Base-by-base conservation (phyloP, 1,140 invertebrate species). In the Eumaeus atala region DNA sequence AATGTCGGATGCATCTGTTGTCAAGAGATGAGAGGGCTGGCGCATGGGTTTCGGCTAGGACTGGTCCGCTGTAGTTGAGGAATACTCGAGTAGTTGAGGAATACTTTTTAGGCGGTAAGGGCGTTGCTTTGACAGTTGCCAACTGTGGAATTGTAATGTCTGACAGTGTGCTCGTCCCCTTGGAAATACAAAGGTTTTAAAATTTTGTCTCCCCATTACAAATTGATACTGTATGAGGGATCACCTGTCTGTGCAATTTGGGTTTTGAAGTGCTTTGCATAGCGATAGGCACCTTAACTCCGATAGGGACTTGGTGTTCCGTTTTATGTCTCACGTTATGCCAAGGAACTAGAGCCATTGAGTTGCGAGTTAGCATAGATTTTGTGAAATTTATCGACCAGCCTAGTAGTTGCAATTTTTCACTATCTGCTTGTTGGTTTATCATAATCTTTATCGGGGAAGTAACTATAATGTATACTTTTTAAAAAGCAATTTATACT, bases 111-210 rank as follows among this genome's bases (percentile, higher is more conserved):
- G 12, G 5, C 55, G 54, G 64, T 54, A 54, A 48, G 51, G 36
- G 60, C 55, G 38, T 12, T 52, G 53, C 40, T 62, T 59, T 16
- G 70, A 51, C 7, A 9, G 21, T 0, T 63, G 62, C 38, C 58
- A 66, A 50, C 21, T 28, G 21, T 28, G 21, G 21, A 3, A 28
- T 28, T 28, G 21, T 28, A 28, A 28, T 28, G 21, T 65, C 21
- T 6, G 21, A 28, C 21, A 28, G 21, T 28, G 60, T 47, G 66
- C 14, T 33, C 59, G 67, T 89, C 89, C 37, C 88, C 87, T 53
- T 83, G 61, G 70, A 89, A 89, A 58, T 77, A 90, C 61, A 88
- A 87, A 59, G 89, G n/a, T 58, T 77, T 85, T 84, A 62, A 84
- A 87, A 6, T 89, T 84, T n/a, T 70, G 54, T 38, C 34, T 34